Evolutionary conservation across 1,140 invertebrate species (phyloP).

Genomic region (Polypedilum vanderplanki): DNA sequence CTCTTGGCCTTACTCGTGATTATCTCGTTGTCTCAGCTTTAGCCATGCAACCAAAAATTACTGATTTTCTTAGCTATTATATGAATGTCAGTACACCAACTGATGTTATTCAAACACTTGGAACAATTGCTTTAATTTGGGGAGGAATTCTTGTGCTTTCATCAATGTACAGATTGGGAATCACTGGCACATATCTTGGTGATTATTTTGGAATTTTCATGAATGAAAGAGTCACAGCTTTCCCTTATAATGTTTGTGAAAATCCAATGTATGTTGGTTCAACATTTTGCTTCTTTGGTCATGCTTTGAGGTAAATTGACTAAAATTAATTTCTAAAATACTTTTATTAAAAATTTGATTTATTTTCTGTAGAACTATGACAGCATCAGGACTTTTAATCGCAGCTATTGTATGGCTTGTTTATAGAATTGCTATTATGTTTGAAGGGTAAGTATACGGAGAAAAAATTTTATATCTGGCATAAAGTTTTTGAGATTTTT

Average conservation of each 20-base stretch:
- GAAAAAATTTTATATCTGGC: too few relatives aligned
- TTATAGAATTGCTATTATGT: not conserved
- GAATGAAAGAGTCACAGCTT: not conserved
- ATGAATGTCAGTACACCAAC: not conserved
- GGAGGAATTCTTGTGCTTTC: not conserved
- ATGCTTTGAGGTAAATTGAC: not conserved
- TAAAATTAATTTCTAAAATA: not conserved
- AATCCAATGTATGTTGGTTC: not conserved
- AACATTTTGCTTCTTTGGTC: slow-evolving; percentile 5
- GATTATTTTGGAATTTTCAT: slow-evolving; percentile 2
- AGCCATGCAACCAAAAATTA: slow-evolving; percentile 10
- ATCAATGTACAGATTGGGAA: not conserved
- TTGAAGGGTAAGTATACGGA: not conserved
- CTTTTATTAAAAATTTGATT: not conserved
- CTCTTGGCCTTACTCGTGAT: not conserved
- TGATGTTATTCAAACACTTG: not conserved
- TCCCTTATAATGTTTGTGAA: not conserved
- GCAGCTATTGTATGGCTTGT: not conserved
- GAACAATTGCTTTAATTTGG: not conserved
- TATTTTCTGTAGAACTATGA: not conserved
- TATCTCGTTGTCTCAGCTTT: not conserved
- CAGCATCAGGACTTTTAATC: not conserved
- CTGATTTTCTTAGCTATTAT: not conserved
- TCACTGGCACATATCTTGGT: not conserved
- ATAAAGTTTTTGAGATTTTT: too few relatives aligned